Percentiles rank a stretch among this genome's conserved stretches.
phyloP scores from a whole-genome alignment of 1,140 invertebrate genomes.

The Octopus sinensis region DNA sequence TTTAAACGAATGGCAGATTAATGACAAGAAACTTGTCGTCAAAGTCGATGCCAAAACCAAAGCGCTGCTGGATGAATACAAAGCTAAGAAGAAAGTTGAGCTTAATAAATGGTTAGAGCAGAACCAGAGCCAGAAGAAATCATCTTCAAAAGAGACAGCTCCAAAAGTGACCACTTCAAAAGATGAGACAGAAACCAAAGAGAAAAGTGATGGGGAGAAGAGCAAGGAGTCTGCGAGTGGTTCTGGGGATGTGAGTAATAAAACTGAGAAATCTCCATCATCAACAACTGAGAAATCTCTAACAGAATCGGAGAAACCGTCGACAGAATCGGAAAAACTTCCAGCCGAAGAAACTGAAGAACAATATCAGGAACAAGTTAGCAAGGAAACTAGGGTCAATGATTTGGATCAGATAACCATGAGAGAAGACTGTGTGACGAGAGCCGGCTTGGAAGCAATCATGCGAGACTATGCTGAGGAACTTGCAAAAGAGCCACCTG shows the following conservation, averaged over 20 bases:
- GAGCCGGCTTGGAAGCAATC: conserved; percentile 74
- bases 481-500: conserved; percentile 34
- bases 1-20: conserved; percentile 89
- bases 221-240: conserved; percentile 12
- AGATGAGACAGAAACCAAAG: conserved; percentile 37
- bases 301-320: too few species aligned
- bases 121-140: too few species aligned
- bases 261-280: conserved; percentile 31
- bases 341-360: too few species aligned
- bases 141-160: too few species aligned
- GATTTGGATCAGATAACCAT: conserved; percentile 48
- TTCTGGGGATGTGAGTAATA: conserved; percentile 43
- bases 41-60: conserved; percentile 98
- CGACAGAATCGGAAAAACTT: too few species aligned
- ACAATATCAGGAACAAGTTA: too few species aligned
- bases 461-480: conserved; percentile 79
- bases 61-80: conserved; percentile 88
- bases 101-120: too few species aligned
- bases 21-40: conserved; percentile 85
- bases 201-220: conserved; percentile 38
- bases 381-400: conserved; percentile 19
- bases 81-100: conserved; percentile 38
- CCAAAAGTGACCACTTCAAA: conserved; percentile 18
- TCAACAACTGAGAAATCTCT: too few species aligned
- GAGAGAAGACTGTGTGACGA: conserved; percentile 61